Evolutionary conservation across 2,113 vertebrate species (phyloP).

Genomic region (Strigops habroptila): DNA sequence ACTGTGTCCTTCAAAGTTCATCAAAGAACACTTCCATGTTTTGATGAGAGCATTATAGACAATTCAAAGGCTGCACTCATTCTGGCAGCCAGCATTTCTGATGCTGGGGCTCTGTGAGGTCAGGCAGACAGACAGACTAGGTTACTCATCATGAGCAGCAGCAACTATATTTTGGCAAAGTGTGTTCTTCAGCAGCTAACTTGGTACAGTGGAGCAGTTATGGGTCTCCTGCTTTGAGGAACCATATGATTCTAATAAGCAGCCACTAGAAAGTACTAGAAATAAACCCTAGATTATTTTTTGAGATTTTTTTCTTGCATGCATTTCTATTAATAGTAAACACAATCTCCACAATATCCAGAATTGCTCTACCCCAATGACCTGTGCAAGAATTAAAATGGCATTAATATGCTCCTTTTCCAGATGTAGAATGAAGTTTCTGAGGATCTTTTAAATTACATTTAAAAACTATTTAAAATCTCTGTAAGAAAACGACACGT

Average conservation of each 20-base stretch:
- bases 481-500: neutral
- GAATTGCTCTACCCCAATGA: neutral
- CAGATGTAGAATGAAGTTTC: neutral
- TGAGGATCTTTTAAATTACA: neutral
- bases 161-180: neutral
- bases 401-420: neutral
- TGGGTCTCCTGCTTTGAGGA: neutral
- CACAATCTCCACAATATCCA: neutral
- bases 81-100: neutral
- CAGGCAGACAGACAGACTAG: neutral
- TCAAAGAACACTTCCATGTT: neutral
- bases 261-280: neutral
- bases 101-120: accelerated
- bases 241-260: neutral
- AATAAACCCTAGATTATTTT: neutral
- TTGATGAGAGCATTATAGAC: neutral
- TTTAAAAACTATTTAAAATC: neutral
- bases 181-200: neutral
- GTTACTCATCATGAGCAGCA: accelerated
- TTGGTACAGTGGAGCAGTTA: neutral
- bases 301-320: neutral
- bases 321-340: neutral
- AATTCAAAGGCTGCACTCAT: neutral
- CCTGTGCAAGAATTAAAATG: neutral
- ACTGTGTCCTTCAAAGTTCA: neutral